A percentile compares a stretch with the other conserved stretches of the same genome.
Evolutionary conservation across 2,888 invertebrate species (phyloP).

Genomic region (Mythimna impura): DNA sequence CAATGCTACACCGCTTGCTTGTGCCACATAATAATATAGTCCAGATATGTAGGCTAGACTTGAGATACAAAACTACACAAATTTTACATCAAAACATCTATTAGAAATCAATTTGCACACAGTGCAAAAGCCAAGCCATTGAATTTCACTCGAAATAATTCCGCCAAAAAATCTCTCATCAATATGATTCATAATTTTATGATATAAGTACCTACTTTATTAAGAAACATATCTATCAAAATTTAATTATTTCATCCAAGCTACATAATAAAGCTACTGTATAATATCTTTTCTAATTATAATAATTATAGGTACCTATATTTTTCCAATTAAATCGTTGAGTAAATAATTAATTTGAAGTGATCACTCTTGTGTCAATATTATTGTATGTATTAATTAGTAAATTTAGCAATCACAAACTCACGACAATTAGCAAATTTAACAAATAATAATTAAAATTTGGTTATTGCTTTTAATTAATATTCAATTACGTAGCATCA

Average conservation of each 20-base stretch:
- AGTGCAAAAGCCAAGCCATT: no score
- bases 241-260: background rate
- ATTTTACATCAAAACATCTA: no score
- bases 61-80: no score
- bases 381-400: slow-evolving; percentile 20
- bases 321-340: slow-evolving; percentile 29
- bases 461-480: background rate
- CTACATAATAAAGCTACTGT: slow-evolving; percentile 32
- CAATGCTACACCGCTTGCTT: no score
- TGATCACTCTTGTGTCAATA: slow-evolving; percentile 27
- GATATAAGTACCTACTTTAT: background rate
- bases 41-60: no score
- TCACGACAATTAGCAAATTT: slow-evolving; percentile 29
- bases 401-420: slow-evolving; percentile 34
- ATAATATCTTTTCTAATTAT: slow-evolving; percentile 17
- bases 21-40: no score
- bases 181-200: background rate
- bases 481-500: slow-evolving; percentile 2
- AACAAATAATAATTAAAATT: slow-evolving; percentile 26
- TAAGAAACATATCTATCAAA: background rate
- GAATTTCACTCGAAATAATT: no score
- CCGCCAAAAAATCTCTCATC: background rate
- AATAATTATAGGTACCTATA: background rate
- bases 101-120: no score
- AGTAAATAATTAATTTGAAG: slow-evolving; percentile 3